Evolutionary conservation across 2,888 invertebrate genomes (phyloP).

Genomic region (Apotomis betuletana): DNA sequence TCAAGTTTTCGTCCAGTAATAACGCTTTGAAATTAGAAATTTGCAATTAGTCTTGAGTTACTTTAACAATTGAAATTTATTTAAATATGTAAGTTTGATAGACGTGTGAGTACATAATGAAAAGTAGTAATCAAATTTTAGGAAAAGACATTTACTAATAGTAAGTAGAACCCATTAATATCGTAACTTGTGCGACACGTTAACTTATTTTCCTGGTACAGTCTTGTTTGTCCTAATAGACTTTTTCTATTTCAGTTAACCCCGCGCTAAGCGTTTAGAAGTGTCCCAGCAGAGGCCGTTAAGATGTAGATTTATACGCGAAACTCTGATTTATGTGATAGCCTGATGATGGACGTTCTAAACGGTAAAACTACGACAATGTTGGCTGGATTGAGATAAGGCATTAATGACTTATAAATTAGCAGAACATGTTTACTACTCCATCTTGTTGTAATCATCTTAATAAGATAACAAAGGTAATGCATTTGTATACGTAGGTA

Average conservation of each 20-base stretch:
- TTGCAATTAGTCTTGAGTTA: background rate
- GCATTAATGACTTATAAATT: slow-evolving; percentile 37
- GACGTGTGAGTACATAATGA: no score
- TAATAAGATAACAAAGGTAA: slow-evolving; percentile 5
- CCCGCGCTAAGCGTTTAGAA: slow-evolving; percentile 62
- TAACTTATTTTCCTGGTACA: slow-evolving; percentile 12
- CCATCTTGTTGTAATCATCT: background rate
- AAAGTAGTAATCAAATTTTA: no score
- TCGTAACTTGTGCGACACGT: background rate
- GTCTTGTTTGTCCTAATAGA: slow-evolving; percentile 5
- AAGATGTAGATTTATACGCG: slow-evolving; percentile 77
- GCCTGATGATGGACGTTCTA: slow-evolving; percentile 65
- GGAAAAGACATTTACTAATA: background rate
- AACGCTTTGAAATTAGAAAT: background rate
- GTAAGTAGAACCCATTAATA: slow-evolving; percentile 7
- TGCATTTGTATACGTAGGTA: no score
- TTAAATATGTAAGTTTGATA: background rate
- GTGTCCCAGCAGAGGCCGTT: slow-evolving; percentile 58
- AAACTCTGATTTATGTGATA: slow-evolving; percentile 68
- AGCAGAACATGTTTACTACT: slow-evolving; percentile 18
- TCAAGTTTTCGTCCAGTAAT: background rate
- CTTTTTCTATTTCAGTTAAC: slow-evolving; percentile 65
- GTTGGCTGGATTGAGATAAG: slow-evolving; percentile 47
- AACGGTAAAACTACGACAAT: slow-evolving; percentile 53
- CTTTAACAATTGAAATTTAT: no score